phyloP scores from a whole-genome alignment of 2,888 invertebrate species.

The Campoplex capitator region DNA sequence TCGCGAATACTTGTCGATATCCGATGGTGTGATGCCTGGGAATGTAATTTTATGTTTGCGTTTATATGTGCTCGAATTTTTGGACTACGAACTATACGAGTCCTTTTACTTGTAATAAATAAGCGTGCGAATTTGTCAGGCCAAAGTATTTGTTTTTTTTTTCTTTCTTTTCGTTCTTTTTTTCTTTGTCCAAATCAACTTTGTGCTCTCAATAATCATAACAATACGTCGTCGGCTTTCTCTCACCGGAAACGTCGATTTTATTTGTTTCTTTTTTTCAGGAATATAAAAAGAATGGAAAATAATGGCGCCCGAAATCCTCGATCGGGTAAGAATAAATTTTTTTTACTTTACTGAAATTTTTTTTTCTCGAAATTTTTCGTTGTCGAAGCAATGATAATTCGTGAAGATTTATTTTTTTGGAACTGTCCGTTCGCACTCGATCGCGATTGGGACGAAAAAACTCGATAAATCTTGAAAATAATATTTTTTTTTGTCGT shows the following conservation, averaged over 20 bases:
- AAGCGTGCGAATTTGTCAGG: constrained; percentile 64
- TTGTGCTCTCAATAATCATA: constrained; percentile 61
- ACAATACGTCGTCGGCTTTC: constrained; percentile 26
- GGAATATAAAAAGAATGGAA: background rate
- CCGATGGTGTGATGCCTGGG: constrained; percentile 94
- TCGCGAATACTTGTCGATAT: constrained; percentile 99
- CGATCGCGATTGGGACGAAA: background rate
- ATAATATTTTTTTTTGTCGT: background rate
- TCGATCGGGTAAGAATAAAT: no score
- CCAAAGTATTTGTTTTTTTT: constrained; percentile 44
- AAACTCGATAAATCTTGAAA: background rate
- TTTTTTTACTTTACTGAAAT: no score
- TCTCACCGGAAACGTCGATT: constrained; percentile 2
- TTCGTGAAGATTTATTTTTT: background rate
- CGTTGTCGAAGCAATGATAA: no score
- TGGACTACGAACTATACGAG: constrained; percentile 70
- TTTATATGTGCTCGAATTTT: constrained; percentile 59
- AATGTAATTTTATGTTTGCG: constrained; percentile 65
- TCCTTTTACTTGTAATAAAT: constrained; percentile 69
- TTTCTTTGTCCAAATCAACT: constrained; percentile 14
- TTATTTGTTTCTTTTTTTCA: background rate
- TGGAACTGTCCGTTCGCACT: background rate
- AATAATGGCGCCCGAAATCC: no score
- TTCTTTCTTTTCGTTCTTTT: background rate
- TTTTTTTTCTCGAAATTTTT: no score